Percentiles rank a stretch among this genome's conserved stretches.
Conservation (phyloP, 2,888 invertebrate genomes). For the Torymus auratus region DNA sequence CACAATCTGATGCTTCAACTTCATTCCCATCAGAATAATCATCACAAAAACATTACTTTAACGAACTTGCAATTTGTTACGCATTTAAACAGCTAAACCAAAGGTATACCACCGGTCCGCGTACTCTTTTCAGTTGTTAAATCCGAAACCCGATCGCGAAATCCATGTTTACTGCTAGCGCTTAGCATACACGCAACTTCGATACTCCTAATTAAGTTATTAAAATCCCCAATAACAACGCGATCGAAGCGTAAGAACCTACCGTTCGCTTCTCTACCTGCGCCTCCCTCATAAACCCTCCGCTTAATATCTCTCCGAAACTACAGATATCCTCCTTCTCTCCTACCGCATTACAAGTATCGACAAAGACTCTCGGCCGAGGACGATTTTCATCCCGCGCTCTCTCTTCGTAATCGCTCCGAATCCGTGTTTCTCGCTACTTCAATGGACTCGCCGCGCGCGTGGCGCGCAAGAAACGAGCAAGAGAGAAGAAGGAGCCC, state of each 20-base stretch:
- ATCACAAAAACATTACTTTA: too few species aligned
- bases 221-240: slow-evolving; percentile 19
- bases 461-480: slow-evolving; percentile 34
- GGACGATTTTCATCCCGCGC: not conserved
- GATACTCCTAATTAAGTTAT: slow-evolving; percentile 40
- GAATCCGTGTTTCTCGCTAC: slow-evolving; percentile 41
- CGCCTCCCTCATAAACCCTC: slow-evolving; percentile 28
- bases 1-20: too few species aligned
- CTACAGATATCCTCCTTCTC: not conserved
- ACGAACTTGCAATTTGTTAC: too few species aligned
- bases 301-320: slow-evolving; percentile 2
- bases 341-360: not conserved
- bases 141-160: too few species aligned
- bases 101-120: too few species aligned
- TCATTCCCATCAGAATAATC: too few species aligned
- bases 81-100: too few species aligned
- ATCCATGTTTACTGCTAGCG: not conserved
- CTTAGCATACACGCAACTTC: not conserved
- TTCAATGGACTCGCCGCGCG: slow-evolving; percentile 27
- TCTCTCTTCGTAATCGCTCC: slow-evolving; percentile 22
- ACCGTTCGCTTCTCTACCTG: not conserved
- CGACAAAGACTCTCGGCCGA: not conserved
- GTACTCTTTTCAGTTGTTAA: too few species aligned
- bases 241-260: not conserved
- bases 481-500: slow-evolving; percentile 18